Evolutionary conservation across 2,113 vertebrate genomes (phyloP).

Genomic region (Prunella himalayana): DNA sequence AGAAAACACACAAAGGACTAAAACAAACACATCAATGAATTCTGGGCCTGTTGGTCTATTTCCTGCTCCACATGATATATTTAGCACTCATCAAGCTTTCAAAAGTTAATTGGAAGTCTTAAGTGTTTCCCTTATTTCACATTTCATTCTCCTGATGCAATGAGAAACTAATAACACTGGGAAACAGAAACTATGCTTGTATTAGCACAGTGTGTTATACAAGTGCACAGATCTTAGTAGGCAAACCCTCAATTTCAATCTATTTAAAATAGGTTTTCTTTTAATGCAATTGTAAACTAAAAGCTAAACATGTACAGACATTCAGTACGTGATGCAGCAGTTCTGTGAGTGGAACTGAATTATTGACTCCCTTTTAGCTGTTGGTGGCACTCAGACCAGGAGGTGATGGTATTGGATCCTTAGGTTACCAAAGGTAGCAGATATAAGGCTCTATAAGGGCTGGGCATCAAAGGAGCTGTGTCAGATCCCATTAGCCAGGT

Average conservation of each 20-base stretch:
- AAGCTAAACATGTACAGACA: neutral
- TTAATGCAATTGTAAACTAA: neutral
- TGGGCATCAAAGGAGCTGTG: fast-evolving
- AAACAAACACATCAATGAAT: slow-evolving; percentile 7
- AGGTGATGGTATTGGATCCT: neutral
- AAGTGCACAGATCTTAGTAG: neutral
- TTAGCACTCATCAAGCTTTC: slow-evolving; percentile 39
- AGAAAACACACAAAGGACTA: slow-evolving; percentile 37
- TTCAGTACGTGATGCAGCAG: neutral
- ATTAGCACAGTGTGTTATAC: neutral
- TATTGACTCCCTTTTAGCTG: neutral
- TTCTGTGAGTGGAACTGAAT: neutral
- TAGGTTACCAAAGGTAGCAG: neutral
- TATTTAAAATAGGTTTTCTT: neutral
- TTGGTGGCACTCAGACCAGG: neutral
- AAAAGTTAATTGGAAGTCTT: slow-evolving; percentile 38
- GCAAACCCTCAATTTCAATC: neutral
- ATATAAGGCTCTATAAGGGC: neutral
- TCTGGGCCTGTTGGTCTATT: neutral
- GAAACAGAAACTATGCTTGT: neutral
- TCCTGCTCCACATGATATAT: slow-evolving; percentile 25
- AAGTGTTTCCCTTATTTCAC: neutral
- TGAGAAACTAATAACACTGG: neutral
- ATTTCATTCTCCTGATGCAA: slow-evolving; percentile 35
- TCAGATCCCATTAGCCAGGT: neutral